These are phyloP conservation scores for Pterocles burchelli DNA, from an alignment of 2,113 vertebrate species.

Conservation along the genomic window DNA sequence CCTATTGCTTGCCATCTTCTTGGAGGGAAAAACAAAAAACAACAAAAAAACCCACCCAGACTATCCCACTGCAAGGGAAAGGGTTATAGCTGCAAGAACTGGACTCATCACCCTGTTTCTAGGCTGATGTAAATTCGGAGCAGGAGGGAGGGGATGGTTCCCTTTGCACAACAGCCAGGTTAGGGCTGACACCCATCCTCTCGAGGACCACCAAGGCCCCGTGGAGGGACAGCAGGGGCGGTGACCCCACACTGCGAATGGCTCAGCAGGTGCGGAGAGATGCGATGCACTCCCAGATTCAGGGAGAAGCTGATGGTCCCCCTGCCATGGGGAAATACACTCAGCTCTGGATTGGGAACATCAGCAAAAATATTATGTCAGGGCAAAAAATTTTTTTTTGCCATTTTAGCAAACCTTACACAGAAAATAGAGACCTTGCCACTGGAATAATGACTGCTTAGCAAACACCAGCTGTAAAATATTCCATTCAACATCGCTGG, in stretches of 20 bases:
- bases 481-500: not conserved
- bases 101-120: not conserved
- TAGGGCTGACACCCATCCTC: not conserved
- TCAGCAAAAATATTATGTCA: fast-evolving
- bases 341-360: not conserved
- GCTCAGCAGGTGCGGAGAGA: not conserved
- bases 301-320: not conserved
- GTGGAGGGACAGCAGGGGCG: fast-evolving
- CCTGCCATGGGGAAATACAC: not conserved
- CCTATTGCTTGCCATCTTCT: not conserved
- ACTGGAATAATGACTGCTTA: not conserved
- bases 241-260: not conserved
- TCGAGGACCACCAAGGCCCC: not conserved
- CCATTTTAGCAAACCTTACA: not conserved
- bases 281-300: too few species aligned
- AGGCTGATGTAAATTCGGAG: not conserved
- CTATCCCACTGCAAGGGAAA: not conserved
- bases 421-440: not conserved
- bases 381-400: not conserved
- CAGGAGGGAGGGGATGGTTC: not conserved
- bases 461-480: not conserved
- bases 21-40: not conserved
- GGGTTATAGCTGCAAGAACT: not conserved
- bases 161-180: not conserved
- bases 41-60: too few species aligned